A percentile compares a stretch with the other conserved stretches of the same genome.
Conservation (phyloP, 2,888 invertebrate genomes). For the Meliscaeva auricollis region DNA sequence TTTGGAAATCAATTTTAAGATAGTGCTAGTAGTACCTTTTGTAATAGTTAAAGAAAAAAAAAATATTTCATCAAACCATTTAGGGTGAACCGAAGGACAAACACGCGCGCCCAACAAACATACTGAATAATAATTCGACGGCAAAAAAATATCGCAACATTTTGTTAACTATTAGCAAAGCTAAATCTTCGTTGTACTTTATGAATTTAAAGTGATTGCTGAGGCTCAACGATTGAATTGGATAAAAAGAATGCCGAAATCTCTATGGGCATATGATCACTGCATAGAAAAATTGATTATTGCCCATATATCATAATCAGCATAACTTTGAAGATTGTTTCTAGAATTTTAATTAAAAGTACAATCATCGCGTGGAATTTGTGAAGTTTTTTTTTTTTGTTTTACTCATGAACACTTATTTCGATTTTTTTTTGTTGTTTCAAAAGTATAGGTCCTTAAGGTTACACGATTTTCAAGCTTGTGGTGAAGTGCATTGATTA, state of each 20-base stretch:
- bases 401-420: no score
- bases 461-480: no score
- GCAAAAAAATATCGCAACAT: slow-evolving; percentile 15
- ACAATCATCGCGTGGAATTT: background rate
- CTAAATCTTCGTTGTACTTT: slow-evolving; percentile 25
- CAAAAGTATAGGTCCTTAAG: no score
- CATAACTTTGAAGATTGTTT: background rate
- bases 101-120: slow-evolving; percentile 28
- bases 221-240: background rate
- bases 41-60: slow-evolving; percentile 24
- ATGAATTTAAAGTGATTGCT: slow-evolving; percentile 41
- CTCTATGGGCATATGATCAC: background rate
- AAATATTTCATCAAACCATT: slow-evolving; percentile 34
- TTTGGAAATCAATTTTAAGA: background rate
- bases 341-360: background rate
- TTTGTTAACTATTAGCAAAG: slow-evolving; percentile 25
- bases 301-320: slow-evolving; percentile 3
- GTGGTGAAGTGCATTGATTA: no score
- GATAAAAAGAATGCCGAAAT: background rate
- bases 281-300: background rate
- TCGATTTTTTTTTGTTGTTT: no score
- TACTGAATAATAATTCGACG: slow-evolving; percentile 61
- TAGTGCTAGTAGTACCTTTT: background rate
- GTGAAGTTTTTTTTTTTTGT: background rate
- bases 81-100: slow-evolving; percentile 68